Base-by-base conservation (phyloP, 2,888 invertebrate genomes). In the Aphidius colemani region DNA sequence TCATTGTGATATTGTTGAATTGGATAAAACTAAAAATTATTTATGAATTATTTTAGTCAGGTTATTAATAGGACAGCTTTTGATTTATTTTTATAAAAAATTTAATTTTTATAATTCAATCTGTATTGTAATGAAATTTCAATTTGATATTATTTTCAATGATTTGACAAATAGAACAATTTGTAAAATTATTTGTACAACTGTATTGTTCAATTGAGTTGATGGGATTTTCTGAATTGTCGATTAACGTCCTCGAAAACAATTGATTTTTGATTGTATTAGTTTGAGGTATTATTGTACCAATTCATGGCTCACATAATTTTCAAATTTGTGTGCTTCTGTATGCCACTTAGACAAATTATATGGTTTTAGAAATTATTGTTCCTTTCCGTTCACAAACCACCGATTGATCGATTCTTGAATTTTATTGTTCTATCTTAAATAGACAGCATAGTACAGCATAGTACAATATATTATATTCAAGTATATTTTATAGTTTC, bases 211-310 rank as follows among this genome's bases (percentile, higher is more conserved):
- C 30, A 30, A 30, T 30, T 30, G 3, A 30, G 30, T 30, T 61
- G 58, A 46, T 39, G 18, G 61, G 46, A 58, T 65, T 65, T 11
- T 9, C 30, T 44, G 51, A 58, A 65, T 61, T 45, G 61, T 43
- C 61, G 61, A 61, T 65, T 65, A 65, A 65, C 53, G 61, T 65
- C 65, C 51, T 65, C 58, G 30, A 61, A 61, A 65, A 65, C 65
- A 61, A 65, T 61, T 65, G 65, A 65, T 65, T 65, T 61, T 61
- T 53, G 61, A 57, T 30, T 30, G 30, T 61, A 61, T 65, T 61
- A 65, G 65, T 61, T 61, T 61, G 55, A 61, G 57, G 65, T 48
- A 61, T 48, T 41, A 45, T 57, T 46, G 45, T 39, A 57, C 57
- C 57, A 57, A 57, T 46, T 46, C 46, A 57, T 39, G 13, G 13